Percentiles rank a stretch among this genome's conserved stretches.
Evolutionary conservation across 2,797 vertebrate genomes (phyloP).

Genomic region (Smutsia temminckii): DNA sequence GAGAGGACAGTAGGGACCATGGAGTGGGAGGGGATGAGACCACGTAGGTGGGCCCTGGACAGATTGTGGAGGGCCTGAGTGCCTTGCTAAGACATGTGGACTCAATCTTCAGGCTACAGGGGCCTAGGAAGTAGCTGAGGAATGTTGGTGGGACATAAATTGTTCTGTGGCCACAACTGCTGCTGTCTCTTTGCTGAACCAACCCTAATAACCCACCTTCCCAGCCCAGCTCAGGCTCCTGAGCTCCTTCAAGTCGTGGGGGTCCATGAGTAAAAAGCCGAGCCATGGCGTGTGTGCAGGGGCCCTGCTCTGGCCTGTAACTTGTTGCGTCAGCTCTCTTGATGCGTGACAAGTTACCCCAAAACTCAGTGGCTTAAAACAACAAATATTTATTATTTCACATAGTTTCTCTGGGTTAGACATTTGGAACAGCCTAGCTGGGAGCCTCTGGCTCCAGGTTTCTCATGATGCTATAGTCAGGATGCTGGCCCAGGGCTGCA

Average conservation of each 20-base stretch:
- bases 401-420: not conserved
- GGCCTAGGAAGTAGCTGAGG: not conserved
- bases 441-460: not conserved
- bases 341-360: not conserved
- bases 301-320: too few relatives aligned
- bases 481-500: not conserved
- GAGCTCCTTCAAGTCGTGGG: not conserved
- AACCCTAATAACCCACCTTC: not conserved
- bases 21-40: not conserved
- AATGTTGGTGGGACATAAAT: not conserved
- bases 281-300: not conserved
- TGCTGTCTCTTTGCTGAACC: not conserved
- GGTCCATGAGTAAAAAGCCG: not conserved
- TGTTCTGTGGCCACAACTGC: not conserved
- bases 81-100: not conserved
- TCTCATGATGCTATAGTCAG: not conserved
- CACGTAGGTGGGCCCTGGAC: not conserved
- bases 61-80: not conserved
- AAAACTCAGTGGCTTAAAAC: not conserved
- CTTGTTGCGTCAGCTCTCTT: not conserved
- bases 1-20: accelerated
- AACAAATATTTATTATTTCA: not conserved
- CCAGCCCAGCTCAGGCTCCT: not conserved
- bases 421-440: not conserved
- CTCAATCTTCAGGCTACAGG: not conserved